Base-by-base conservation (phyloP, 2,113 vertebrate species). In the Corythaeola cristata region DNA sequence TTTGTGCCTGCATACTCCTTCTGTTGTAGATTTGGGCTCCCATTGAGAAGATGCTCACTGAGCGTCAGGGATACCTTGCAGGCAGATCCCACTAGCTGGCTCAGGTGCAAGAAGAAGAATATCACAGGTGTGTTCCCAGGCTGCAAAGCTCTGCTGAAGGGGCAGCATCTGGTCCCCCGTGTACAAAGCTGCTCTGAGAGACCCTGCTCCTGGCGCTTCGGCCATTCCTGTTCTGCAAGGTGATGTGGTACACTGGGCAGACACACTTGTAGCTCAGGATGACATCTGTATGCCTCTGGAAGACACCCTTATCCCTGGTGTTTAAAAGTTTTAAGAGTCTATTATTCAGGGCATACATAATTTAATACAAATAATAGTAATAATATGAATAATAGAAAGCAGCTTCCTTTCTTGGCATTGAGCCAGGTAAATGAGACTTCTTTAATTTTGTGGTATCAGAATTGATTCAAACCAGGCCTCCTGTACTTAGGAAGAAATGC, bases 61-160 rank as follows among this genome's bases (percentile, higher is more conserved):
- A 52, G 8, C 0, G 0, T 6, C 0, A 2, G 13, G 6, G 6
- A 8, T 32, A 24, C 30, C 22, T 49, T 68, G 53, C n/a, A 67
- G 77, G 47, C n/a, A 73, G 45, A 52, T 26, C 15, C 24, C 39
- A 75, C 8, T 2, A 12, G 11, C 44, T 63, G 9, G 5, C 67
- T 85, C 41, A 79, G 35, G 23, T 5, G 2, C 39, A 74, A 69
- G 35, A 87, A 81, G 47, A 50, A 53, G 28, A 37, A 53, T 12
- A 53, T 23, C 27, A 58, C 0, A 49, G 6, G 10, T 69, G 14
- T 60, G 18, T 33, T 93, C 32, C 45, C 4, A 6, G 20, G n/a
- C 64, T 82, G 28, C n/a, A 92, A 33, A 91, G 41, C 45, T 91
- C 82, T 67, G 33, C 53, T 47, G 13, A 39, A 68, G 26, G 8